Evolutionary conservation across 2,888 invertebrate species (phyloP).

Genomic region (Autographa gamma): DNA sequence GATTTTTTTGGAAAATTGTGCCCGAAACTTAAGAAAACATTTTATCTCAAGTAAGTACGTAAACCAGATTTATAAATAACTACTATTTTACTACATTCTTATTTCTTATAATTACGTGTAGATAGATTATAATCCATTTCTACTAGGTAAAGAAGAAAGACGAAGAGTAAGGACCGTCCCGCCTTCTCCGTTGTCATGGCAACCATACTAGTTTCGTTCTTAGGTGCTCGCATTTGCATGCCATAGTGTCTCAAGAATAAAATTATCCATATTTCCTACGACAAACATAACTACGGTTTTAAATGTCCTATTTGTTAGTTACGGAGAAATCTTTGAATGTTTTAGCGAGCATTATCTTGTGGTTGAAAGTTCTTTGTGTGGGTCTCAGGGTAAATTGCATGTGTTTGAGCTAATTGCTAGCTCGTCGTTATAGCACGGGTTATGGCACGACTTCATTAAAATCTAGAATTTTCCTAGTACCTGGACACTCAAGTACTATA

Average conservation of each 20-base stretch:
- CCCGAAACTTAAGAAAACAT: too few relatives aligned
- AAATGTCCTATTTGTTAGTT: conserved; percentile 56
- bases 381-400: conserved; percentile 26
- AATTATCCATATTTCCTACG: conserved; percentile 60
- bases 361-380: conserved; percentile 32
- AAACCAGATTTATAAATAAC: too few relatives aligned
- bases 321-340: conserved; percentile 54
- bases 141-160: not conserved
- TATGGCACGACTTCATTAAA: not conserved
- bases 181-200: conserved; percentile 25
- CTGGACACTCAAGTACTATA: not conserved
- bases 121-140: not conserved
- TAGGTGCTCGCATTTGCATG: conserved; percentile 61
- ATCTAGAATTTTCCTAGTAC: not conserved
- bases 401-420: not conserved
- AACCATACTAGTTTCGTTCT: conserved; percentile 53
- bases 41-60: too few relatives aligned
- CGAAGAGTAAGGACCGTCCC: not conserved
- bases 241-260: conserved; percentile 62
- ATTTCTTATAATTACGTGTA: too few relatives aligned
- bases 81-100: too few relatives aligned
- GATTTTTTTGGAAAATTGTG: too few relatives aligned
- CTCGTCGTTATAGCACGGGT: not conserved
- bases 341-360: conserved; percentile 42
- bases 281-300: conserved; percentile 55